These are phyloP conservation scores for cattle (Bos taurus) DNA, from an alignment of 2,113 vertebrate species.

Conservation along the genomic window DNA sequence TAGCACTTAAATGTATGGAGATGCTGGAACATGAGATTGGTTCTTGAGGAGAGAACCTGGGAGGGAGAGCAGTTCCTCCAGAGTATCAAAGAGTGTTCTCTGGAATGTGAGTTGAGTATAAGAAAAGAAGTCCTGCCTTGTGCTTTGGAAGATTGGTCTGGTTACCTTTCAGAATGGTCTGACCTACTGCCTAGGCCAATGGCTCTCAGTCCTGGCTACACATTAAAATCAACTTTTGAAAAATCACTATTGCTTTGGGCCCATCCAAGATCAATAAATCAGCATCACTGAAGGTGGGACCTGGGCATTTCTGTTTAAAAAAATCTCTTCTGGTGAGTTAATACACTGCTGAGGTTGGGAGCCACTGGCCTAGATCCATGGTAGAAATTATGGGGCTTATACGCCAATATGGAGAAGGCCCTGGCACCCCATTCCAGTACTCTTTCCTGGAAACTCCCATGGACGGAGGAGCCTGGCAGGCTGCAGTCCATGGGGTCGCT, in stretches of 20 bases:
- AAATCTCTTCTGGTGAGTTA: background rate
- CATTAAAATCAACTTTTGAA: slow-evolving; percentile 18
- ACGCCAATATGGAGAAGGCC: background rate
- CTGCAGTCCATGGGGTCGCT: too few relatives aligned
- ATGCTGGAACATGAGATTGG: background rate
- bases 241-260: background rate
- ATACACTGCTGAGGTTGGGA: background rate
- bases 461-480: too few relatives aligned
- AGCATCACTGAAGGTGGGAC: background rate
- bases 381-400: background rate
- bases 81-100: background rate
- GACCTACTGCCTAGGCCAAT: background rate
- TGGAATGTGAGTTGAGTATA: background rate
- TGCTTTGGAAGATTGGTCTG: background rate
- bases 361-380: background rate
- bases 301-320: background rate
- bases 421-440: too few relatives aligned
- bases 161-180: background rate
- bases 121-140: background rate
- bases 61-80: background rate
- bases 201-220: background rate
- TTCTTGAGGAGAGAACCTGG: background rate
- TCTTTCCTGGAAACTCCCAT: too few relatives aligned
- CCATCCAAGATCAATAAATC: background rate
- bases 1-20: background rate